Conservation (phyloP, 2,888 invertebrate species). For the Electrophaes corylata region DNA sequence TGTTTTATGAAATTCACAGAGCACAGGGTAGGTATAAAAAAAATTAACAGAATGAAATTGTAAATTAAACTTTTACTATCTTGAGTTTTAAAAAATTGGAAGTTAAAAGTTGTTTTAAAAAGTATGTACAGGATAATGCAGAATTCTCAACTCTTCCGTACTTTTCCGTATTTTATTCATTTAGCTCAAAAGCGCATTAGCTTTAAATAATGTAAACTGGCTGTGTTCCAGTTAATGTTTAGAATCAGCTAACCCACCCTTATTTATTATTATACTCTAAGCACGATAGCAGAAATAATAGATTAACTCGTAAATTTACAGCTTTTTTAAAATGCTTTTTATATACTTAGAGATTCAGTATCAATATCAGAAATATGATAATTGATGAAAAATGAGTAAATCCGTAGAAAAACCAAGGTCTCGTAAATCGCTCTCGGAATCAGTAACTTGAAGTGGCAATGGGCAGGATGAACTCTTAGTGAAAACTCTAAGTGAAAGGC, state of each 20-base stretch:
- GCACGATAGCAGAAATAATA: slow-evolving; percentile 19
- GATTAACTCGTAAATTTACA: slow-evolving; percentile 16
- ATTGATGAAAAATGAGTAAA: too few species aligned
- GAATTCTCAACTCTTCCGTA: not conserved
- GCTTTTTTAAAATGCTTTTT: slow-evolving; percentile 17
- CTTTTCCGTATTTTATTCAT: slow-evolving; percentile 32
- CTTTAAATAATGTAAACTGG: slow-evolving; percentile 30
- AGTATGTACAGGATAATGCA: not conserved
- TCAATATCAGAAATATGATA: too few species aligned
- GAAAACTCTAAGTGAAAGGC: too few species aligned
- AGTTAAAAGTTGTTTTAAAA: not conserved
- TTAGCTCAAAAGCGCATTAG: slow-evolving; percentile 43
- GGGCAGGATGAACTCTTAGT: too few species aligned
- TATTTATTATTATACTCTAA: slow-evolving; percentile 15
- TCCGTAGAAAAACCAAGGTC: too few species aligned
- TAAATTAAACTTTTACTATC: too few species aligned
- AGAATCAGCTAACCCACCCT: slow-evolving; percentile 26
- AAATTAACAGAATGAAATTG: too few species aligned
- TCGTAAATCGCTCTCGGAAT: too few species aligned
- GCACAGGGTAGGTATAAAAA: too few species aligned
- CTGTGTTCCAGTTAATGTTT: slow-evolving; percentile 35
- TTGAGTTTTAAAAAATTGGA: not conserved
- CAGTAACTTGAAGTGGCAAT: too few species aligned
- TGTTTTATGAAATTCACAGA: too few species aligned
- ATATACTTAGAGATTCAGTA: not conserved